Evolutionary conservation across 1,140 invertebrate species (phyloP).

Genomic region (Caligus rogercresseyi): DNA sequence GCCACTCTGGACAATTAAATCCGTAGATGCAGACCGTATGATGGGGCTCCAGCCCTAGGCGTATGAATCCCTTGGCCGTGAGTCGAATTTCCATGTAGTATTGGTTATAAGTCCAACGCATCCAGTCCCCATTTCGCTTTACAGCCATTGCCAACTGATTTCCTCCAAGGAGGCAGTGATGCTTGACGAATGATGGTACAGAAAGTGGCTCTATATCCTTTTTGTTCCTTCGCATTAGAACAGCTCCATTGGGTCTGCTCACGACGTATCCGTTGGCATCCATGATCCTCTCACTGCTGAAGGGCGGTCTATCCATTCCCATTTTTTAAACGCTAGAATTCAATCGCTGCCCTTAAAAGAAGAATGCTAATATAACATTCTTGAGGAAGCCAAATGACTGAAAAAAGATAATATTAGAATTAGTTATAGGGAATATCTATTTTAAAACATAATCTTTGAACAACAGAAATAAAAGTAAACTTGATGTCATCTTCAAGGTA

Average conservation of each 20-base stretch:
- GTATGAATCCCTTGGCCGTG: constrained; percentile 65
- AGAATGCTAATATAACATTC: too few species aligned
- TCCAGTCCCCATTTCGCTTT: constrained; percentile 38
- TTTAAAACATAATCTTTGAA: not conserved
- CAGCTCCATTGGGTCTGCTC: not conserved
- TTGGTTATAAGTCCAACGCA: constrained; percentile 53
- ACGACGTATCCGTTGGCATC: not conserved
- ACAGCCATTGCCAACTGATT: constrained; percentile 46
- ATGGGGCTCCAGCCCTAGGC: constrained; percentile 56
- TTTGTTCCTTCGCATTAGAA: not conserved
- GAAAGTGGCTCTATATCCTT: not conserved
- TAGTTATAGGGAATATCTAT: not conserved
- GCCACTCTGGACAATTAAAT: constrained; percentile 82
- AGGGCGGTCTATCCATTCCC: too few species aligned
- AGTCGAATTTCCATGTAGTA: constrained; percentile 51
- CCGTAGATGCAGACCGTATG: constrained; percentile 71
- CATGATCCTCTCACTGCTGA: not conserved
- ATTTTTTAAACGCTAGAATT: too few species aligned
- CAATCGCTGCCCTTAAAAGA: too few species aligned
- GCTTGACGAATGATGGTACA: not conserved
- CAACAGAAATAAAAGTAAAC: too few species aligned
- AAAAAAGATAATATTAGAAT: not conserved
- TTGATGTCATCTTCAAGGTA: too few species aligned
- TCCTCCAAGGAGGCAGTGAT: constrained; percentile 35
- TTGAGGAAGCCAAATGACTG: not conserved